Evolutionary conservation across 92 coral and sea anemone genomes (phyloP), one percentile per base, ranked within the genome.

Genomic region (Muricea muricata): DNA sequence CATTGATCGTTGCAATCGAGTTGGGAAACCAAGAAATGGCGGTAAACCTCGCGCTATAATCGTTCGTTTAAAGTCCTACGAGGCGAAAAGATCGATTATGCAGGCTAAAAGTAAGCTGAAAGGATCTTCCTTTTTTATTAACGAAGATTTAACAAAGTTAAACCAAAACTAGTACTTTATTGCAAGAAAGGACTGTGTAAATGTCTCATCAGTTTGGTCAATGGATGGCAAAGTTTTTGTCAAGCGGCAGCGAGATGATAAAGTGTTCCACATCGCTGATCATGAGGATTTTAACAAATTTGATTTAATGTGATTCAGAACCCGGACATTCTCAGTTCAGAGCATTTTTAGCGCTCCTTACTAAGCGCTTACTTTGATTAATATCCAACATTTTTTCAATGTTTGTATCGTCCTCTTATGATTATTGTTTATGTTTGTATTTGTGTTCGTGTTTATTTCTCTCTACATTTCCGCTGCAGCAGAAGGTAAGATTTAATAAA

Each of bases 211-310:
- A 13, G 32, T 61, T 18, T 81, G 78, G 78, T 65, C 86, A 48
- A 56, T 42, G 20, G 86, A 81, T 41, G 78, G 86, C 32, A 81
- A 40, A 63, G 42, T 69, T 25, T 61, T 80, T 80, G 85, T 33
- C 21, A 80, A 80, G 48, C 75, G 75, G 47, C 42, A 31, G 34
- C 34, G 75, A 28, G 85, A 80, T 57, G 85, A 72, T 17, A 80
- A 37, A 37, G 40, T 40, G 54, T 80, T 80, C 42, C 55, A 67
- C 28, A 75, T 68, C 4, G 78, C 47, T 46, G 28, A 37, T 41
- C 57, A 68, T 14, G 29, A 20, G 15, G 78, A 82, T 77, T 67
- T 82, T 42, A 37, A 58, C 35, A 65, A 80, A 65, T 67, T 67
- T 82, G 69, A 24, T 3, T 32, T 61, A 11, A 17, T 61, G 25